A percentile compares a stretch with the other conserved stretches of the same genome.
phyloP scores from a whole-genome alignment of 2,113 vertebrate species.

The Semicossyphus pulcher region DNA sequence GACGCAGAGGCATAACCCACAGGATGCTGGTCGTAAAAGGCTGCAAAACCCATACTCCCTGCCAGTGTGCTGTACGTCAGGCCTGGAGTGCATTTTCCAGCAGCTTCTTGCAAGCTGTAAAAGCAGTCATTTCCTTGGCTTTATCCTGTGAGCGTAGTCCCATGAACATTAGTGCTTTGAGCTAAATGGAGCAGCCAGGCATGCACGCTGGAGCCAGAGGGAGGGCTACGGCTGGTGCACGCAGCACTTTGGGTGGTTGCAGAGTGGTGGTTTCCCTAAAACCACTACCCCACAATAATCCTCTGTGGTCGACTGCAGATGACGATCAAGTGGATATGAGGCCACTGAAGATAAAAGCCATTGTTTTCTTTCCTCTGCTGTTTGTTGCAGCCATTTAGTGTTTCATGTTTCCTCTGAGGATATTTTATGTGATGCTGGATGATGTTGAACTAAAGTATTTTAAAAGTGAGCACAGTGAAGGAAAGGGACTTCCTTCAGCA shows the following conservation, averaged over 20 bases:
- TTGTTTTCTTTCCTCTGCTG: conserved; percentile 11
- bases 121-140: conserved; percentile 49
- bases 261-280: not conserved
- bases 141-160: conserved; percentile 33
- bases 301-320: conserved; percentile 18
- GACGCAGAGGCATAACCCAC: conserved; percentile 30
- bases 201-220: conserved; percentile 36
- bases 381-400: conserved; percentile 6
- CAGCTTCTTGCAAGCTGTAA: conserved; percentile 47
- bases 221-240: conserved; percentile 16
- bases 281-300: not conserved
- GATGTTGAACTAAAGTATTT: too few species aligned
- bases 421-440: too few species aligned
- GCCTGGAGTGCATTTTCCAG: conserved; percentile 39
- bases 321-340: conserved; percentile 33
- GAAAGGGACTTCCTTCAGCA: conserved; percentile 6
- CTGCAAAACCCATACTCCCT: conserved; percentile 44
- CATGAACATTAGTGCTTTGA: conserved; percentile 55
- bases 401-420: conserved; percentile 27
- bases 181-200: conserved; percentile 57
- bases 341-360: conserved; percentile 20
- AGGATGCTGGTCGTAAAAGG: conserved; percentile 52
- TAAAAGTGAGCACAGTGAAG: too few species aligned
- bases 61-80: conserved; percentile 26
- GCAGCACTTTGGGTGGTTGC: conserved; percentile 29